Base-by-base conservation (phyloP, 2,888 invertebrate genomes). In the Hemicrepidius hirtus region DNA sequence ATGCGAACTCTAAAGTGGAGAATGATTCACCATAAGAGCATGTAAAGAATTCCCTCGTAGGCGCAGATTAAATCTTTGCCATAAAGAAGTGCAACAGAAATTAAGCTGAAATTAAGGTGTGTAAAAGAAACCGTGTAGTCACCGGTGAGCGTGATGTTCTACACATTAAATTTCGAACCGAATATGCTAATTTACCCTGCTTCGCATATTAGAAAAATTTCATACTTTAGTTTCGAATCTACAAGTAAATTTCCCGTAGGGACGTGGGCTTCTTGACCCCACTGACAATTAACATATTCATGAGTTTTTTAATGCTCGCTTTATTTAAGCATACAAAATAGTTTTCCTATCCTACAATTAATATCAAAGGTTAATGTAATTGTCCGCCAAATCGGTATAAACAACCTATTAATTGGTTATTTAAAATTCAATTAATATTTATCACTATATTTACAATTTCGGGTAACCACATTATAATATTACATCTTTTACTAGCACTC, bases 21-120 rank as follows among this genome's bases (percentile, higher is more conserved):
- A 62, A 63, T 71, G 71, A 71, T 50, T 71, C 71, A 71, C 67
- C 20, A 21, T 16, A 32, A 41, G 67, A 63, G 24, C 60, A 68
- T 68, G 71, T 71, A 68, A 71, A 57, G 71, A 71, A 71, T 71
- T 67, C 62, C 67, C 67, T 67, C 55, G 71, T 71, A 71, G 71
- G 71, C 67, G 71, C 50, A 63, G 59, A 71, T 71, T 68, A 62
- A 71, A 67, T 68, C 67, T 67, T 71, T 63, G 62, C 62, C 63
- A 71, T 71, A 71, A 71, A 67, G 67, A 71, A 67, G 62, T 62
- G 71, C 71, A 68, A 41, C 62, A 63, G 55, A 68, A 71, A 71
- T 68, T 71, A 71, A 67, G 60, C 41, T 62, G 63, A 71, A 71
- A 71, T 71, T 71, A 71, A 71, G 71, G 71, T 71, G 71, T 71